Conservation (phyloP, 2,797 vertebrate species). For the Anas acuta region DNA sequence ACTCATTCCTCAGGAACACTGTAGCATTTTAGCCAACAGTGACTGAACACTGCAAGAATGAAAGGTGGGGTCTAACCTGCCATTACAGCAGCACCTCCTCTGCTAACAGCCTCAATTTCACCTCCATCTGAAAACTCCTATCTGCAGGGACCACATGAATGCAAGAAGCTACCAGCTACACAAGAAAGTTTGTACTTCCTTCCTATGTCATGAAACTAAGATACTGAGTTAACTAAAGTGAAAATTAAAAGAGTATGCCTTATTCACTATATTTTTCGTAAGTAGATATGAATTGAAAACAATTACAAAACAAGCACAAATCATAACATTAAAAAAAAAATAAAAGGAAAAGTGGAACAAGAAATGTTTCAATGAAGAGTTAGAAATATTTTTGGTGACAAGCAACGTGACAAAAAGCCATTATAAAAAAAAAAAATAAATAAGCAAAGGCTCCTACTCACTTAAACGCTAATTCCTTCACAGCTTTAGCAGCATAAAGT, state of each 20-base stretch:
- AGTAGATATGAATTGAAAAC: background rate
- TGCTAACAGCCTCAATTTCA: background rate
- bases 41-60: background rate
- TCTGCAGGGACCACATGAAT: background rate
- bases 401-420: background rate
- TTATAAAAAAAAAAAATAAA: background rate
- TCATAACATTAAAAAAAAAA: background rate
- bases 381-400: background rate
- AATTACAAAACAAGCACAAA: background rate
- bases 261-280: background rate
- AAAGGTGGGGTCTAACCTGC: background rate
- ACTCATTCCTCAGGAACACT: background rate
- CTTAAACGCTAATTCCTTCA: background rate
- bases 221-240: background rate
- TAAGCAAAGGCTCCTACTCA: rapidly evolving
- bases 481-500: background rate
- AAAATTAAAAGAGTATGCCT: background rate
- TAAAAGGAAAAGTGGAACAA: background rate
- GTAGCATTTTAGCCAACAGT: background rate
- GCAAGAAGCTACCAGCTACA: background rate
- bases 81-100: background rate
- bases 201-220: background rate
- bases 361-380: background rate
- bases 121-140: background rate
- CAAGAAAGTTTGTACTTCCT: background rate